A percentile compares a stretch with the other conserved stretches of the same genome.
phyloP scores from a whole-genome alignment of 2,888 invertebrate species.

The Apoda limacodes region DNA sequence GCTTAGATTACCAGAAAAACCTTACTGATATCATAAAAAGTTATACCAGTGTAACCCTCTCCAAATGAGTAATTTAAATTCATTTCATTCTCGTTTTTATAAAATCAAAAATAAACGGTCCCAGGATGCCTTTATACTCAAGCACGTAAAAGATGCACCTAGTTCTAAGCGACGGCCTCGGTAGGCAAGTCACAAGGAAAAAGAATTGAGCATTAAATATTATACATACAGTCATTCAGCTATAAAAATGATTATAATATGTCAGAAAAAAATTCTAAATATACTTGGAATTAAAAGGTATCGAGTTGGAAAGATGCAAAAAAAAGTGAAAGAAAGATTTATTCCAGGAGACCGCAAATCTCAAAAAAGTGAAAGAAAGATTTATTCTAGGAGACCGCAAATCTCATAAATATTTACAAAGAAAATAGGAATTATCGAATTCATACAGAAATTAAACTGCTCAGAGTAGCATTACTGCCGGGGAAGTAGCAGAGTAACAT shows the following conservation, averaged over 20 bases:
- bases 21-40: constrained; percentile 4
- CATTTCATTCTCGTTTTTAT: constrained; percentile 6
- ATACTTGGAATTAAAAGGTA: constrained; percentile 2
- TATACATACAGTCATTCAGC: background rate
- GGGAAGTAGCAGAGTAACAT: too few relatives aligned
- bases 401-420: too few relatives aligned
- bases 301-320: background rate
- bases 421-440: too few relatives aligned
- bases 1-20: constrained; percentile 6
- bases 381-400: too few relatives aligned
- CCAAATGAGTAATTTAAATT: constrained; percentile 3
- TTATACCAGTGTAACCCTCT: constrained; percentile 2
- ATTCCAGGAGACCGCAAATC: too few relatives aligned
- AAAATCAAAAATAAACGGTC: constrained; percentile 5
- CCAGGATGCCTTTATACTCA: constrained; percentile 5
- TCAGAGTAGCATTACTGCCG: too few relatives aligned
- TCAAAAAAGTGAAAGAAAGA: too few relatives aligned
- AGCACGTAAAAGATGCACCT: constrained; percentile 3
- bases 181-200: constrained; percentile 2
- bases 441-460: too few relatives aligned
- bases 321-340: too few relatives aligned
- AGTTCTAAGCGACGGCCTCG: constrained; percentile 3
- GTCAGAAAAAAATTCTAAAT: constrained; percentile 1
- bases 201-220: constrained; percentile 3
- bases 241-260: constrained; percentile 3